Evolutionary conservation across 1,140 invertebrate species (phyloP), one percentile per base, ranked within the genome.

Genomic region (Lepeophtheirus salmonis): DNA sequence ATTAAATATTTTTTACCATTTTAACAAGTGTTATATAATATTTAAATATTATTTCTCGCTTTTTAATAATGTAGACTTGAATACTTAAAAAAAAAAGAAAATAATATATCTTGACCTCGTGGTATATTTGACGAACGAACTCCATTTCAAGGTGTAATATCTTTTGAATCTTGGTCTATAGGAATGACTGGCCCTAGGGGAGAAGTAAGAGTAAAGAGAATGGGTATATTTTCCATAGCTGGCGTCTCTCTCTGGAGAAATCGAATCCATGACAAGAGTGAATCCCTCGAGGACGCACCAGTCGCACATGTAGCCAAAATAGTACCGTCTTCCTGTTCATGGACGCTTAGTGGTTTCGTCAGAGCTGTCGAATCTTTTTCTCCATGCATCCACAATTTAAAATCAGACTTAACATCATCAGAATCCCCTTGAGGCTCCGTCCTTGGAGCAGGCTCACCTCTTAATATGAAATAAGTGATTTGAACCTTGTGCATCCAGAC

Each of bases 241-340:
- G 86, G 82, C 74, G 92, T 90, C 0, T 74, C 77, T 66, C 80
- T 76, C 71, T 94, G 81, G 50, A 97, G 70, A 67, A 84, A 78
- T 61, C 88, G 77, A 66, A 97, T 82, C 92, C 92, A 97, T 0
- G 86, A 89, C 17, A 92, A 69, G 1, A 96, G 70, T 0, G 89
- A 92, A 72, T 94, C 86, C 73, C 86, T 61, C 2, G 59, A 61
- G n/a, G 59, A 61, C 3, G 84, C 84, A 61, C 90, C 88, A 61
- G 89, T 90, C 16, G 86, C 84, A 71, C 84, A 89, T 61, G 91
- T 73, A 4, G 81, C 82, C 64, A 89, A 78, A 65, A 95, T 83
- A 0, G 82, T 85, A n/a, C 87, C 86, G 72, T 97, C 89, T 25
- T 86, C 79, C 73, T 97, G 89, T 71, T 96, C 85, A 70, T 97